phyloP scores from a whole-genome alignment of 2,888 invertebrate genomes.

The Meteorus cinctellus region DNA sequence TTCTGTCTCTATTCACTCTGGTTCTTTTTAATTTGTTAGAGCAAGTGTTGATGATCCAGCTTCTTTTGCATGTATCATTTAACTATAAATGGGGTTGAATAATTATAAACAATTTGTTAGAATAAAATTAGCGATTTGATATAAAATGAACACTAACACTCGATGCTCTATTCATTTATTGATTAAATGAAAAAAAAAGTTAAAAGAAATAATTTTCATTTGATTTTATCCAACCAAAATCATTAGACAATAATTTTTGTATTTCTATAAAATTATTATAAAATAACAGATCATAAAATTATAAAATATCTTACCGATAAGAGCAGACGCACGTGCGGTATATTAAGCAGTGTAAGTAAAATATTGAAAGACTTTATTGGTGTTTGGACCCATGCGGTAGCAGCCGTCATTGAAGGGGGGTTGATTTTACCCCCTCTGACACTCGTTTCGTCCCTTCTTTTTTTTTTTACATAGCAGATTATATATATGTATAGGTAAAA shows the following conservation, averaged over 20 bases:
- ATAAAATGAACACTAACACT: no score
- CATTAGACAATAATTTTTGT: no score
- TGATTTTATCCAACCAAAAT: no score
- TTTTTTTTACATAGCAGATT: background rate
- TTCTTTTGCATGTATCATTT: conserved; percentile 37
- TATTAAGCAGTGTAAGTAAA: background rate
- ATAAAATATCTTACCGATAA: background rate
- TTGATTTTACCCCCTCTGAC: conserved; percentile 24
- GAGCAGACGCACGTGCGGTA: background rate
- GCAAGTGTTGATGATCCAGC: conserved; percentile 59
- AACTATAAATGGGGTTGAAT: conserved; percentile 38
- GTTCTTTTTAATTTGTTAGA: conserved; percentile 18
- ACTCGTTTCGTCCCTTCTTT: conserved; percentile 1
- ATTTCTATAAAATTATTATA: background rate
- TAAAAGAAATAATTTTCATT: no score
- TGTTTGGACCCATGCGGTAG: background rate
- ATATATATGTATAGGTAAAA: conserved; percentile 55
- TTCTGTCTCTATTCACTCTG: conserved; percentile 23
- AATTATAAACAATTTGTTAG: background rate
- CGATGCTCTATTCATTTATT: no score
- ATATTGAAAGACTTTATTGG: background rate
- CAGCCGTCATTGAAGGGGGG: conserved; percentile 1
- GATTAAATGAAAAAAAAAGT: no score
- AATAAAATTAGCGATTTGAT: background rate
- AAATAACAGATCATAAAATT: background rate